Base-by-base conservation (phyloP, 2,113 vertebrate species). In the Perca fluviatilis region DNA sequence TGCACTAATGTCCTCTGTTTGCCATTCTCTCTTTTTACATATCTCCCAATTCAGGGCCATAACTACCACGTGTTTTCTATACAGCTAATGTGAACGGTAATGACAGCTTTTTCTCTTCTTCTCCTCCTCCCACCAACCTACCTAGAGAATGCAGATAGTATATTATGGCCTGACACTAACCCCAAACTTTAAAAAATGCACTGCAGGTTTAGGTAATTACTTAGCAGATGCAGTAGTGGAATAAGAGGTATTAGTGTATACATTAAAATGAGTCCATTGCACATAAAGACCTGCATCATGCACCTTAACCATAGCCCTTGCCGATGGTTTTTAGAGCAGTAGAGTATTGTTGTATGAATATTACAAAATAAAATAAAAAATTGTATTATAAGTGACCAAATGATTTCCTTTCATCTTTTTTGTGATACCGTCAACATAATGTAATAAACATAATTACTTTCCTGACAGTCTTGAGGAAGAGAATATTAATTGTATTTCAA, bases 121-220 rank as follows among this genome's bases (percentile, higher is more conserved):
- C 16, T 33, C 56, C 71, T 79, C 33, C 54, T 43, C 56, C 60
- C 57, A 40, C 58, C 82, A 65, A 77, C 68, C 66, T 71, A 78
- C 57, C 84, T 76, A 80, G 0, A 7, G 46, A 68, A 27, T 8
- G 30, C 27, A 75, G 70, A 72, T 62, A 74, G 58, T 75, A 58
- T 62, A 75, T 77, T 46, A 87, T 74, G 56, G 46, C 75, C 64
- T 67, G 49, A 77, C 67, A 79, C 49, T 80, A 74, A 77, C 27
- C 61, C 14, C n/a, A 36, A 21, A 54, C 69, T 86, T 83, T 90
- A 85, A 83, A 91, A 93, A 88, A 93, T 89, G 77, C 67, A 85
- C 49, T 16, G 46, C 72, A 79, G 75, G 63, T 74, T 73, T 27
- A 83, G 64, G 65, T 69, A 63, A 77, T 83, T 83, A 82, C 70